Conservation (phyloP, 53 echinoderm and acorn worm species). For the Paracentrotus lividus region DNA sequence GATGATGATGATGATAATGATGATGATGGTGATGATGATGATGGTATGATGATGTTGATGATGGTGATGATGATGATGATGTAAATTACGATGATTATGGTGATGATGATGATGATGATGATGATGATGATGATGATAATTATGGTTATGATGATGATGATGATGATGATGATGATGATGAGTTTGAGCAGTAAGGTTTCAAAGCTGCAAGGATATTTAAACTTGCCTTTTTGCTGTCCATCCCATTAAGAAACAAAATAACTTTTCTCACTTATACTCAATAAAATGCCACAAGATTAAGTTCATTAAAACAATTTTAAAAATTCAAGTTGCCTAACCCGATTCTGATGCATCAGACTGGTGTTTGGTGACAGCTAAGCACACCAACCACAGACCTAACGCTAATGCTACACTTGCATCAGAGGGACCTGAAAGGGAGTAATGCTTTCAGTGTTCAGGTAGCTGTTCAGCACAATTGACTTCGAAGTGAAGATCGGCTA, state of each 20-base stretch:
- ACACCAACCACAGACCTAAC: slow-evolving; percentile 21
- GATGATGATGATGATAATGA: neutral
- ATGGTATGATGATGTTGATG: neutral
- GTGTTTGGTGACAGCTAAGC: slow-evolving; percentile 38
- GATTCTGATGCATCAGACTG: neutral
- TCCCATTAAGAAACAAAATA: neutral
- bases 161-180: neutral
- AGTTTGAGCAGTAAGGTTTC: neutral
- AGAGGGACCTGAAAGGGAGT: slow-evolving; percentile 2
- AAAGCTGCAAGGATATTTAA: neutral
- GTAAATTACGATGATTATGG: too few relatives aligned
- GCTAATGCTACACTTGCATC: neutral
- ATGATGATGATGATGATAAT: neutral
- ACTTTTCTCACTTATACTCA: neutral
- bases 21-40: neutral
- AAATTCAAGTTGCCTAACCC: neutral
- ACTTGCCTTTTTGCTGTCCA: neutral
- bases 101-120: too few relatives aligned
- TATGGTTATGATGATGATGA: neutral
- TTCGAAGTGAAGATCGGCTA: neutral
- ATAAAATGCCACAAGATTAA: neutral
- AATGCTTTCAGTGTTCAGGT: slow-evolving; percentile 63
- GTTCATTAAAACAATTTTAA: neutral
- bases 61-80: neutral
- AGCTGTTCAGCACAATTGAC: slow-evolving; percentile 16